Evolutionary conservation across 2,888 invertebrate species (phyloP), one percentile per base, ranked within the genome.

Genomic region (Marronus borbonicus): DNA sequence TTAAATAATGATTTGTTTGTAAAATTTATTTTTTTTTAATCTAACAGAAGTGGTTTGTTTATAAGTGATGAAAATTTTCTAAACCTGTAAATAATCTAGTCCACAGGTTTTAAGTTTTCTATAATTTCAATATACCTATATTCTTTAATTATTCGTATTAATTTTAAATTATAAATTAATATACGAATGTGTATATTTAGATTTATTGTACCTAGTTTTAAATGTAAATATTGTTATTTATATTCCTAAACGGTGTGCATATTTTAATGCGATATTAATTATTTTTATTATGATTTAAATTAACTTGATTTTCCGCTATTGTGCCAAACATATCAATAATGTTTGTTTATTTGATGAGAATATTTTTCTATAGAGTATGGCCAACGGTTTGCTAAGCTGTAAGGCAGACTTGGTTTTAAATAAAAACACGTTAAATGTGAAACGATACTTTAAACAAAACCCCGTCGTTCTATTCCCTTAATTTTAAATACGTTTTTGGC

Each of bases 201-300:
- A 58, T 58, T 72, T 72, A 72, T 58, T 58, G 31, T 36, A 36
- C 31, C 58, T 72, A 72, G 72, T 58, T 72, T 58, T 72, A 72
- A 72, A 72, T 72, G 72, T 72, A 72, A 58, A 72, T 72, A 72
- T 36, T 55, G 72, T 72, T 72, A 72, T 72, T 72, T 72, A 72
- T 72, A 72, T 72, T 36, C 58, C 17, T 72, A 39, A 39, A 72
- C 58, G 39, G 39, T 70, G 55, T 72, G 72, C 58, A 72, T 72
- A 72, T 72, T 72, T 72, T 58, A 72, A 72, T 31, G 20, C 66
- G 44, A 66, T 28, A 14, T 50, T 31, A 65, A 65, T 39, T 68
- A 44, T 20, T 12, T 49, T 49, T 10, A 49, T 66, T 31, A 44
- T 66, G 20, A 58, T 44, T 64, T 44, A 49, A 66, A 66, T 66